Conservation (phyloP, 1,140 invertebrate species). For the Latrodectus geometricus region DNA sequence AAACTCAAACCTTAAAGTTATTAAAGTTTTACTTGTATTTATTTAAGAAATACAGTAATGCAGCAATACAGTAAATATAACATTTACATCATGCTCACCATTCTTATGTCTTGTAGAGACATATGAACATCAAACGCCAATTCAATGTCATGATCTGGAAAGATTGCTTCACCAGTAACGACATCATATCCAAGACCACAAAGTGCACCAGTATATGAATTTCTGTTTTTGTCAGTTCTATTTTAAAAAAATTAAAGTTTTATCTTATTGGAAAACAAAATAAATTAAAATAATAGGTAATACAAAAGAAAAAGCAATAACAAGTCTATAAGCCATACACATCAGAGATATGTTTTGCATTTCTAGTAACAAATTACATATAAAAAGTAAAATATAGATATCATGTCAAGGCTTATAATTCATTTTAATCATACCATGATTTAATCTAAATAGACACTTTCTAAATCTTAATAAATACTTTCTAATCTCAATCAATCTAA, state of each 20-base stretch:
- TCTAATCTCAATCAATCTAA: too few species aligned
- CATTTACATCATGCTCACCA: slow-evolving; percentile 14
- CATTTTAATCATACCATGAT: too few species aligned
- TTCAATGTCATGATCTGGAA: slow-evolving; percentile 86
- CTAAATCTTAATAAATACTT: too few species aligned
- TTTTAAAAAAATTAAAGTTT: neutral
- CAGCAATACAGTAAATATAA: neutral
- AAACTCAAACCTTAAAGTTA: neutral
- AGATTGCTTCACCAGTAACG: slow-evolving; percentile 72
- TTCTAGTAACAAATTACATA: too few species aligned
- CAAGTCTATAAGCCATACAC: too few species aligned
- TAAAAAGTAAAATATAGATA: too few species aligned
- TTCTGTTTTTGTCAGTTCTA: slow-evolving; percentile 72
- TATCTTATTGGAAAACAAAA: too few species aligned
- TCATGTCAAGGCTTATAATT: too few species aligned
- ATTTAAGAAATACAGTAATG: neutral
- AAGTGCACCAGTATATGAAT: slow-evolving; percentile 79
- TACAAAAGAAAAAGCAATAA: too few species aligned
- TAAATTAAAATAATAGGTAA: too few species aligned
- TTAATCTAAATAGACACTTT: too few species aligned
- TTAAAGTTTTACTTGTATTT: neutral
- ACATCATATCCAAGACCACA: slow-evolving; percentile 83
- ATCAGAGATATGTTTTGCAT: too few species aligned
- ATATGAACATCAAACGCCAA: slow-evolving; percentile 76
- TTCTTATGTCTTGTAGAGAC: slow-evolving; percentile 64